phyloP scores from a whole-genome alignment of 2,113 vertebrate species.

The Sclerurus mexicanus region DNA sequence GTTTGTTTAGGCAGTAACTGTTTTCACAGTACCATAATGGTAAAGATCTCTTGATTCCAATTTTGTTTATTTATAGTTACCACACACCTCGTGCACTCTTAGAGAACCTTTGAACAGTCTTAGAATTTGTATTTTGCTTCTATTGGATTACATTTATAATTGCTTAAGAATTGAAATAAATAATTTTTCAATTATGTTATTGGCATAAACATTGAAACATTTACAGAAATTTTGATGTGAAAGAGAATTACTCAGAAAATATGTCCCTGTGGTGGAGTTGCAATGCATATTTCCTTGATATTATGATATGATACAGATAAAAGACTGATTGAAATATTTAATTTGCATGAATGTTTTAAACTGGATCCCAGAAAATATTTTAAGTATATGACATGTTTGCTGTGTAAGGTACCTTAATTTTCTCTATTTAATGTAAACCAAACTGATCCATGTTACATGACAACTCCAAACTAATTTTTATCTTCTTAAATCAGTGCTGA shows the following conservation, averaged over 20 bases:
- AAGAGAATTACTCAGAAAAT: background rate
- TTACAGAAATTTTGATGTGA: background rate
- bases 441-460: background rate
- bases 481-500: background rate
- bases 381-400: background rate
- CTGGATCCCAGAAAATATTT: background rate
- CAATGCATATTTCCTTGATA: background rate
- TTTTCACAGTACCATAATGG: background rate
- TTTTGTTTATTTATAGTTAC: background rate
- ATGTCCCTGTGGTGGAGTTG: background rate
- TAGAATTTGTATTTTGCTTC: background rate
- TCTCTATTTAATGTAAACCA: background rate
- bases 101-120: background rate
- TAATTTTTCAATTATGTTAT: background rate
- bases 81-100: background rate
- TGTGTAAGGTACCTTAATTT: background rate
- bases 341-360: background rate
- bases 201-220: background rate
- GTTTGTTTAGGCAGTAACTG: background rate
- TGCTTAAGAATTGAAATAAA: background rate
- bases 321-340: background rate
- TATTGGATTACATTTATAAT: background rate
- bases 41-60: background rate
- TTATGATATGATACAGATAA: background rate
- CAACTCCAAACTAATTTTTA: background rate